Percentiles rank a stretch among this genome's conserved stretches.
Conservation (phyloP, 2,797 vertebrate genomes). For the Betta splendens region DNA sequence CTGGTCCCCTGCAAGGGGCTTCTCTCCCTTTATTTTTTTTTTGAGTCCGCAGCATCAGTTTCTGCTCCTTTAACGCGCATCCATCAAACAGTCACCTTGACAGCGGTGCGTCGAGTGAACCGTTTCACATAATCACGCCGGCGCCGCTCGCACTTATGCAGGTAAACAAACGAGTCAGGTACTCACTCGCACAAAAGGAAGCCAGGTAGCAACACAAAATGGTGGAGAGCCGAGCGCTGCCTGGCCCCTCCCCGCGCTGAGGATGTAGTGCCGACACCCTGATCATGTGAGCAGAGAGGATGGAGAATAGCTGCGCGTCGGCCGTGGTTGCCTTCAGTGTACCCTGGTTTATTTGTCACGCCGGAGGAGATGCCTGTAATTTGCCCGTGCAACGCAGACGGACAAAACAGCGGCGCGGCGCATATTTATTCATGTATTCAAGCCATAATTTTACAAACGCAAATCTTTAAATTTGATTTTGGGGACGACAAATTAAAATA, state of each 20-base stretch:
- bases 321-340: slow-evolving; percentile 61
- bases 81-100: slow-evolving; percentile 18
- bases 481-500: neutral
- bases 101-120: slow-evolving; percentile 12
- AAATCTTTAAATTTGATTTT: slow-evolving; percentile 1
- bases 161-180: slow-evolving; percentile 79
- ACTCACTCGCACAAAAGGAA: slow-evolving; percentile 75
- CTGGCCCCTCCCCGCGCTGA: slow-evolving; percentile 71
- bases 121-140: slow-evolving; percentile 25
- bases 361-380: slow-evolving; percentile 51
- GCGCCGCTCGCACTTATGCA: slow-evolving; percentile 55
- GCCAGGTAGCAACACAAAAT: slow-evolving; percentile 84
- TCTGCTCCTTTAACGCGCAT: slow-evolving; percentile 35
- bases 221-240: slow-evolving; percentile 73
- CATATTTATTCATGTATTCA: slow-evolving; percentile 14
- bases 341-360: slow-evolving; percentile 47
- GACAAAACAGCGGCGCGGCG: slow-evolving; percentile 24
- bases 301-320: slow-evolving; percentile 66
- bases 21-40: too few relatives aligned
- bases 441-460: slow-evolving; percentile 1
- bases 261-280: slow-evolving; percentile 75
- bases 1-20: slow-evolving; percentile 62
- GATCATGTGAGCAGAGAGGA: slow-evolving; percentile 78
- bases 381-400: slow-evolving; percentile 17
- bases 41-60: slow-evolving; percentile 47